Evolutionary conservation across 2,888 invertebrate species (phyloP), one percentile per base, ranked within the genome.

Genomic region (Auanema sp.): DNA sequence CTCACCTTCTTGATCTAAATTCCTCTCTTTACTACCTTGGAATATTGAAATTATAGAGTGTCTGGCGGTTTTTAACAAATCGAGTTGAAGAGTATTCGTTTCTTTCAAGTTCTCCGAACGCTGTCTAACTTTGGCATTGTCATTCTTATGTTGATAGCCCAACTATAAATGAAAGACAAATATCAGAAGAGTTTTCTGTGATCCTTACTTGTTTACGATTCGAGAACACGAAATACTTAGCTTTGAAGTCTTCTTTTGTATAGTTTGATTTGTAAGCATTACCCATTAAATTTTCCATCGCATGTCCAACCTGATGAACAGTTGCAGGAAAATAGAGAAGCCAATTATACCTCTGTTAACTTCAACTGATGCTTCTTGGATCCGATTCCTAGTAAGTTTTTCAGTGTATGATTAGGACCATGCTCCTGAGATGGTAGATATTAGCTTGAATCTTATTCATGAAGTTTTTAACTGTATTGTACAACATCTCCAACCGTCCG

Each of bases 211-310:
- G 66, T 55, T 58, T 63, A 44, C 72, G 66, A 54, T 75, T 75
- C 44, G 70, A 69, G 65, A 73, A 79, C 18, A 72, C 69, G 53
- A 64, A 68, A 64, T 81, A 81, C 55, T 71, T 67, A 43, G 71
- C 67, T 49, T 74, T 71, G 88, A 97, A 97, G 87, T 93, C 92
- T 85, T 93, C 90, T 62, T 93, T 89, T 16, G 95, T 93, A 87
- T 97, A 97, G 84, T 91, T 91, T 62, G 93, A 91, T 80, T 93
- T 90, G 86, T 94, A 98, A 57, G 95, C 95, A 65, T 95, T 94
- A 55, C 96, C 97, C 93, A 98, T 97, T 64, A 98, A 88, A 87
- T 95, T 94, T 85, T 97, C 95, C 79, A 98, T 92, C 59, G 95
- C 94, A 79, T 94, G 88, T 14, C 97, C 97, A 77, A 98, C 92